Evolutionary conservation across 64 coral and sea anemone species (phyloP), one percentile per base, ranked within the genome.

Genomic region (Actinia equina): DNA sequence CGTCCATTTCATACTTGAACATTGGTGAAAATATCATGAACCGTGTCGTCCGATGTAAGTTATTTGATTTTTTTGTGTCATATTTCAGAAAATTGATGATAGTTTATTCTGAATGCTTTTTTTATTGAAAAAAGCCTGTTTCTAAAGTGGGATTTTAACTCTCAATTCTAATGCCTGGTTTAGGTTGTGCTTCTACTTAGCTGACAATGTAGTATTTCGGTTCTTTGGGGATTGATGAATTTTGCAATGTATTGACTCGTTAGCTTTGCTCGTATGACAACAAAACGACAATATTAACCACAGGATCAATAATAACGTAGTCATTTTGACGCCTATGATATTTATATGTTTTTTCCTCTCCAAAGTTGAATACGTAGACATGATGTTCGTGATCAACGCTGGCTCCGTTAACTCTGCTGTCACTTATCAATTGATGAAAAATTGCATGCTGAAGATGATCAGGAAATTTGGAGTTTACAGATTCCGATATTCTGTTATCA

Each of bases 311-410:
- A 6, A 49, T 49, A 49, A 49, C 46, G 7, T 49, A 49, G 46
- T 2, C 46, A 49, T 49, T 49, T 4, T 49, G 46, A 49, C 46
- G 4, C 46, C 46, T 8, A 49, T 6, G 7, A 49, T 49, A 49
- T 6, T 49, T 49, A 49, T 37, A 37, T 49, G 46, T 53, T 42
- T 53, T 52, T 53, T 22, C 20, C n/a, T n/a, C 56, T 82, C 17
- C 42, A 49, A 25, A 84, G 56, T 91, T 62, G 79, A 84, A 10
- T 22, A 55, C 11, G 59, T 92, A 7, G 85, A 87, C 26, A 70
- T 92, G 60, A 83, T 77, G 12, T 92, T 92, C 57, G 90, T 80
- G 6, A 49, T 92, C n/a, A 92, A 74, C 26, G 90, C 90, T 8
- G 77, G 37, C 27, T 87, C 85, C 5, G 52, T 20, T 9, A 51